These are phyloP conservation scores for Metridium senile DNA, from an alignment of 92 coral and sea anemone genomes.

Conservation along the genomic window DNA sequence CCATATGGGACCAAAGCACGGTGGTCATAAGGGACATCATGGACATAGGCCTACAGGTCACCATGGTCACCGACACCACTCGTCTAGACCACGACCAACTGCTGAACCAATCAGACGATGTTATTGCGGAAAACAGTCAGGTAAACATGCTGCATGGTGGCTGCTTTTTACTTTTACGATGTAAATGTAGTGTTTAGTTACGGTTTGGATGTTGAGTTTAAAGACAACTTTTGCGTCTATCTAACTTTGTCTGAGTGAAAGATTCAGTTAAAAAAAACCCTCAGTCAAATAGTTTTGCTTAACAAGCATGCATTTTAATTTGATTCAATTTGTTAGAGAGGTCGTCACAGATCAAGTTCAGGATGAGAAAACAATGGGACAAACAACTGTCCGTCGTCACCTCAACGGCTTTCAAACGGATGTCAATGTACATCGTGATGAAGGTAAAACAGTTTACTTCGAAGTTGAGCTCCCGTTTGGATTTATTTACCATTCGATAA, in stretches of 20 bases:
- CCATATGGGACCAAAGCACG: neutral
- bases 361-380: neutral
- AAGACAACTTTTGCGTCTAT: too few species aligned
- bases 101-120: neutral
- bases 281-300: too few species aligned
- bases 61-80: neutral
- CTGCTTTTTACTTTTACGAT: neutral
- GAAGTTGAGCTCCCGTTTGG: too few species aligned
- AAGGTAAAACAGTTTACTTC: neutral
- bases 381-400: neutral
- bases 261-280: too few species aligned
- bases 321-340: too few species aligned
- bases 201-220: too few species aligned
- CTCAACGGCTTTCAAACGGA: neutral
- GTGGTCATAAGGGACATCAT: neutral
- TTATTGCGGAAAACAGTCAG: neutral
- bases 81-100: too few species aligned
- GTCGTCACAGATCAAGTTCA: neutral
- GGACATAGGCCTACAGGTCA: neutral
- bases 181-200: too few species aligned
- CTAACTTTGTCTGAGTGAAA: too few species aligned
- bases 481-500: too few species aligned
- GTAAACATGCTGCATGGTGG: neutral
- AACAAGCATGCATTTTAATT: too few species aligned
- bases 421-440: neutral